Evolutionary conservation across 2,888 invertebrate species (phyloP), one percentile per base, ranked within the genome.

Genomic region (Aspidiotus rigidus): DNA sequence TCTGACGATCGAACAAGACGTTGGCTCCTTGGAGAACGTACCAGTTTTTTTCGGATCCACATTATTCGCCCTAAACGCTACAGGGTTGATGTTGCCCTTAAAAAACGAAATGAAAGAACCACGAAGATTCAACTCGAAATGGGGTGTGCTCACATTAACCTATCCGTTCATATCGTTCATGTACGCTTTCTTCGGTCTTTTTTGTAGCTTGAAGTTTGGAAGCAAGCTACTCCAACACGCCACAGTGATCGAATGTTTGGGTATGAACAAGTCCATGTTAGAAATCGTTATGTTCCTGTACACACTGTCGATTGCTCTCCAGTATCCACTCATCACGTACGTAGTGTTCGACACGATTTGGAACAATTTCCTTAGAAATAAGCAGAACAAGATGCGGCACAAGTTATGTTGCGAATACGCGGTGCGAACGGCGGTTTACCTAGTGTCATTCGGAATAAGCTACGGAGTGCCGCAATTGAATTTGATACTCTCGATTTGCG

Each of bases 1-100:
- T 0, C 80, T 88, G 1, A 82, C 83, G 10, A 83, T 84, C 57
- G 83, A 84, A 71, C 81, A 81, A 6, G 80, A 85, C 0, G 81
- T 86, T 39, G 67, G 67, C 49, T 41, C 56, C 15, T 7, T 67
- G 10, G 41, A 42, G 5, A 44, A 57, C 13, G n/a, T 44, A 15
- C 67, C 67, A 1, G 28, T 49, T 28, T 67, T 57, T 44, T 44
- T 67, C 10, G 67, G 56, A 9, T 42, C 67, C 49, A 60, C 60
- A 11, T 49, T 67, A 16, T 67, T 67, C 59, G 49, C 59, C 39
- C 17, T 67, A 44, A 67, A 67, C 59, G 67, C 59, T 10, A 67
- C 67, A 17, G 67, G 67, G 7, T 28, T 67, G 11, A 67, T 67
- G 59, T 39, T 67, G 60, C 59, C 67, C 7, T 11, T 67, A 49